Conservation (phyloP, 2,797 vertebrate genomes). For the Synanceia verrucosa region DNA sequence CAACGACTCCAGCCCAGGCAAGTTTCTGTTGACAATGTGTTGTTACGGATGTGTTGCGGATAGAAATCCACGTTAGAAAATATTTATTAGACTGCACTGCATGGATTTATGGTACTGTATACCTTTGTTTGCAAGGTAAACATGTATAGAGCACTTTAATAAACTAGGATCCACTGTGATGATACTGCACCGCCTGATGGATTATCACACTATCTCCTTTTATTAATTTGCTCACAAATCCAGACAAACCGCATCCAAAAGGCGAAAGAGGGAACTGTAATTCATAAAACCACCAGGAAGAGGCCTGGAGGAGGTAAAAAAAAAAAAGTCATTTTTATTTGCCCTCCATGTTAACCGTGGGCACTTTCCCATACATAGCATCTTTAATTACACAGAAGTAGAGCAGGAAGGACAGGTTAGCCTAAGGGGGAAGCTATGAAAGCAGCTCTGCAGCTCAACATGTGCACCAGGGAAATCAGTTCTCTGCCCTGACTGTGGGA, state of each 20-base stretch:
- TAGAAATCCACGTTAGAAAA: constrained; percentile 14
- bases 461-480: constrained; percentile 78
- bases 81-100: constrained; percentile 13
- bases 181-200: constrained; percentile 17
- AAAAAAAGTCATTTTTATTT: constrained; percentile 71
- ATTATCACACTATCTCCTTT: constrained; percentile 45
- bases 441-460: constrained; percentile 71
- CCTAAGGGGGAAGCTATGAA: constrained; percentile 72
- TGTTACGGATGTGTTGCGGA: constrained; percentile 30
- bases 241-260: constrained; percentile 51
- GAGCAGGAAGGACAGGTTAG: constrained; percentile 77
- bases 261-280: constrained; percentile 63
- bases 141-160: constrained; percentile 37
- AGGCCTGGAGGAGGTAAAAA: constrained; percentile 65
- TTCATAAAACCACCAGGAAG: constrained; percentile 66
- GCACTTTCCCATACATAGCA: constrained; percentile 77
- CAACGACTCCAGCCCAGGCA: constrained; percentile 71
- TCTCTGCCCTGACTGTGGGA: constrained; percentile 71
- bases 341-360: constrained; percentile 75
- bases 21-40: constrained; percentile 60
- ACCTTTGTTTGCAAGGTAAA: constrained; percentile 36
- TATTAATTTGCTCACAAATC: constrained; percentile 65
- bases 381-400: constrained; percentile 81
- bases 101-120: constrained; percentile 25
- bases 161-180: constrained; percentile 14